Percentiles rank a stretch among this genome's conserved stretches.
Evolutionary conservation across 2,113 vertebrate species (phyloP).

Genomic region (Chionis minor): DNA sequence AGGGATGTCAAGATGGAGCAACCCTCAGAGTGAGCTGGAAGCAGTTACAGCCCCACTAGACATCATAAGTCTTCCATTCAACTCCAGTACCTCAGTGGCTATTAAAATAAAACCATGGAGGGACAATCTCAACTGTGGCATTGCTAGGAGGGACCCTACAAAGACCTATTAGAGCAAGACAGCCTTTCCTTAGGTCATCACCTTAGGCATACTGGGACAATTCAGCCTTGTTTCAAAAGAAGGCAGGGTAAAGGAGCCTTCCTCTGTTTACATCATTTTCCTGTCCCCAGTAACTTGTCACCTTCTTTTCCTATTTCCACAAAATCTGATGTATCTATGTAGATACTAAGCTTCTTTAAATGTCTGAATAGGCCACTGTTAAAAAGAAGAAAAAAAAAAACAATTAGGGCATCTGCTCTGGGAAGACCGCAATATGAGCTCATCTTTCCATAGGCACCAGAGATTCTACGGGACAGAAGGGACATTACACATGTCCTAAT

Average conservation of each 20-base stretch:
- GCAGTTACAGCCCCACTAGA: neutral
- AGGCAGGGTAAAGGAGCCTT: neutral
- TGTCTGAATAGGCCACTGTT: neutral
- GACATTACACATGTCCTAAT: slow-evolving; percentile 21
- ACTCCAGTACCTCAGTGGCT: neutral
- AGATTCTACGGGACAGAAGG: neutral
- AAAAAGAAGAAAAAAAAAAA: neutral
- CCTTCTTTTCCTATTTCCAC: neutral
- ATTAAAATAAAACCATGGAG: neutral
- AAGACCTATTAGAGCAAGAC: neutral
- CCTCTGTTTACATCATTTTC: neutral
- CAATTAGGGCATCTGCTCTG: slow-evolving; percentile 12
- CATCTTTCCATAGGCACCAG: slow-evolving; percentile 19
- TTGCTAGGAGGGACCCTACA: neutral
- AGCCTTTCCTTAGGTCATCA: neutral
- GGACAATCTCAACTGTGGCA: neutral
- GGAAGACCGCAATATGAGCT: slow-evolving; percentile 18
- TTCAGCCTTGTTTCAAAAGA: neutral
- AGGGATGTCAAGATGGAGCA: neutral
- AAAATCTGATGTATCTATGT: neutral
- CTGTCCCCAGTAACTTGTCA: neutral
- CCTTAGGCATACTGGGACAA: neutral
- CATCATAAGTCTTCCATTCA: neutral
- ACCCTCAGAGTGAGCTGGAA: neutral
- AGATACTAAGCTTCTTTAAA: neutral